phyloP scores from a whole-genome alignment of 2,113 vertebrate species.

The Actinemys pallida region DNA sequence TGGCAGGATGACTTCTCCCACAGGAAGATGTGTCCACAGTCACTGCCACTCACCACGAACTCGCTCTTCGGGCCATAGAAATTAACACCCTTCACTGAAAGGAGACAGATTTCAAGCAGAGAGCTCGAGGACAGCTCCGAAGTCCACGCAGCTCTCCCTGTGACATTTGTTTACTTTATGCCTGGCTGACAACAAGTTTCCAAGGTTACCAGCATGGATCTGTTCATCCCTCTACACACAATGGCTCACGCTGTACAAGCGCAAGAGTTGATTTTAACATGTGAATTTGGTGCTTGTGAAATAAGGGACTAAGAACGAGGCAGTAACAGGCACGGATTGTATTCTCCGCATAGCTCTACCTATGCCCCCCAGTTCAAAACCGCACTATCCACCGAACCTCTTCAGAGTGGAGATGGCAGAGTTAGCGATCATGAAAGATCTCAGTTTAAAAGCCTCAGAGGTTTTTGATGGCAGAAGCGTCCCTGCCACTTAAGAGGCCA shows the following conservation, averaged over 20 bases:
- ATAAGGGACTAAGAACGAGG: background rate
- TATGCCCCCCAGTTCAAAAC: background rate
- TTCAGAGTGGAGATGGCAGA: background rate
- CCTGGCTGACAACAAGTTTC: background rate
- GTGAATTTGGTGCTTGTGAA: background rate
- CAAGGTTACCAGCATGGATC: background rate
- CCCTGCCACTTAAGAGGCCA: background rate
- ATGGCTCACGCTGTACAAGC: background rate
- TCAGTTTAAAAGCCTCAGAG: background rate
- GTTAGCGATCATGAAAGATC: background rate
- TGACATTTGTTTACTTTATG: background rate
- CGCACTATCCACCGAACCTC: background rate
- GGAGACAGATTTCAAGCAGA: background rate
- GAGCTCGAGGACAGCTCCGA: background rate
- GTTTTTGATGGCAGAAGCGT: background rate
- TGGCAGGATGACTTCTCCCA: constrained; percentile 96
- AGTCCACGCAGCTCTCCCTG: background rate
- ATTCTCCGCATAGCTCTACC: background rate
- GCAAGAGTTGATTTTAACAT: background rate
- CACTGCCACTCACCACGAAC: constrained; percentile 94
- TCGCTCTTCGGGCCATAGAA: constrained; percentile 94
- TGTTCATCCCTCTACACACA: background rate
- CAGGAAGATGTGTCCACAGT: constrained; percentile 95
- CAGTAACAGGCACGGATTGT: background rate
- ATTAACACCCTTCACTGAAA: constrained; percentile 93